A percentile compares a stretch with the other conserved stretches of the same genome.
These are phyloP conservation scores for Aphidoletes aphidimyza DNA, from an alignment of 2,888 invertebrate genomes.

Conservation along the genomic window DNA sequence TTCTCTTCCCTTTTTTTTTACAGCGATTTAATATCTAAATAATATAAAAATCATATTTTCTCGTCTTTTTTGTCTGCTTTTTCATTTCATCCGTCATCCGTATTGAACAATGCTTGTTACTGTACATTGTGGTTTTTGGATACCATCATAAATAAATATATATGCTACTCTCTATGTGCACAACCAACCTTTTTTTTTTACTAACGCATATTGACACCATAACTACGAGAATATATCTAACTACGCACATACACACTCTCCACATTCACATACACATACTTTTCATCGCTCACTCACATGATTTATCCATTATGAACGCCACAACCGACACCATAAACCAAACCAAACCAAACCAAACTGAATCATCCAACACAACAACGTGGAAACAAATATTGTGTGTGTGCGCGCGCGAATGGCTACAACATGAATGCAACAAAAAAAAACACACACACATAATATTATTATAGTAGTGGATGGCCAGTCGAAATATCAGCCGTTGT, in stretches of 20 bases:
- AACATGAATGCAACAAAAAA: background rate
- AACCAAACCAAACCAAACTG: background rate
- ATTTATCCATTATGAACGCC: constrained; percentile 47
- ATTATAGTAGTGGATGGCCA: constrained; percentile 72
- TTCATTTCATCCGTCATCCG: background rate
- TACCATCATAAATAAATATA: background rate
- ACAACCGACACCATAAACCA: constrained; percentile 51
- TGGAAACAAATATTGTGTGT: background rate
- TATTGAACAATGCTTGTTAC: constrained; percentile 9
- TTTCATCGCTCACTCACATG: constrained; percentile 29
- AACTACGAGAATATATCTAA: background rate
- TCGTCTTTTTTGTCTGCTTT: background rate
- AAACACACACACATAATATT: background rate
- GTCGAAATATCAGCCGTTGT: constrained; percentile 78
- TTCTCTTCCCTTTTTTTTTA: background rate
- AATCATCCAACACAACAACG: background rate
- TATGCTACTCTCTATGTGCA: background rate
- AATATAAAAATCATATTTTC: constrained; percentile 37
- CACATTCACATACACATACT: constrained; percentile 4
- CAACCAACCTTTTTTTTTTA: constrained; percentile 38
- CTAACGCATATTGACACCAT: constrained; percentile 29
- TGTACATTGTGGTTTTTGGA: constrained; percentile 29
- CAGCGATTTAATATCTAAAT: constrained; percentile 42
- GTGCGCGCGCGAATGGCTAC: background rate
- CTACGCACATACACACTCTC: constrained; percentile 18